Evolutionary conservation across 2,797 vertebrate genomes (phyloP), one percentile per base, ranked within the genome.

Genomic region (Halcyon chelicuti): DNA sequence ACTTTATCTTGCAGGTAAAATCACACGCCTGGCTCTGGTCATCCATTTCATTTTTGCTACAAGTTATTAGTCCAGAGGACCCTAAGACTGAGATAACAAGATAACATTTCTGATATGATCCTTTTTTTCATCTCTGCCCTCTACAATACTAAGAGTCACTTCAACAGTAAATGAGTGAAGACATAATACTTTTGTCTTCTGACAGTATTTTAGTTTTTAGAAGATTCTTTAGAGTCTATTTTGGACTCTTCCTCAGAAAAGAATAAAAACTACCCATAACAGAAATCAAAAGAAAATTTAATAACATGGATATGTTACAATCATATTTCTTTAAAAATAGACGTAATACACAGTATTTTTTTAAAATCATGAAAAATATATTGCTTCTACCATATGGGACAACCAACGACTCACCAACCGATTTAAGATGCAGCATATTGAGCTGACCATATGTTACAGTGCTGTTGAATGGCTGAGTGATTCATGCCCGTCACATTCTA

Each of bases 401-500:
- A 98, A 98, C 97, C 98, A 98, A 98, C 98, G 95, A 98, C 98
- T 98, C 97, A 98, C 98, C 98, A 97, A 98, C 98, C 98, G 96
- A 98, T 98, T 98, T 98, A 98, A 98, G 98, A 98, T 98, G 98
- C 98, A 97, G 98, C 98, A 99, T 99, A 98, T 98, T 98, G 98
- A 98, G 98, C 96, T 98, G 98, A 98, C 98, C 98, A 99, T 99
- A 99, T 99, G 98, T 98, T 99, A 98, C 97, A 96, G 97, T 97
- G 97, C 98, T 97, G 98, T 97, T 97, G 97, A 97, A 98, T 98
- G 98, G 98, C 98, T 98, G 98, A 99, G 98, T 99, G 98, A 99
- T 99, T 99, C 99, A 99, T 99, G 98, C 98, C 98, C 98, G 98
- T 99, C 99, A 99, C 98, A 98, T 98, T 98, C 98, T 98, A 98